Evolutionary conservation across 2,797 vertebrate species (phyloP).

Genomic region (Telmatherina bonti): DNA sequence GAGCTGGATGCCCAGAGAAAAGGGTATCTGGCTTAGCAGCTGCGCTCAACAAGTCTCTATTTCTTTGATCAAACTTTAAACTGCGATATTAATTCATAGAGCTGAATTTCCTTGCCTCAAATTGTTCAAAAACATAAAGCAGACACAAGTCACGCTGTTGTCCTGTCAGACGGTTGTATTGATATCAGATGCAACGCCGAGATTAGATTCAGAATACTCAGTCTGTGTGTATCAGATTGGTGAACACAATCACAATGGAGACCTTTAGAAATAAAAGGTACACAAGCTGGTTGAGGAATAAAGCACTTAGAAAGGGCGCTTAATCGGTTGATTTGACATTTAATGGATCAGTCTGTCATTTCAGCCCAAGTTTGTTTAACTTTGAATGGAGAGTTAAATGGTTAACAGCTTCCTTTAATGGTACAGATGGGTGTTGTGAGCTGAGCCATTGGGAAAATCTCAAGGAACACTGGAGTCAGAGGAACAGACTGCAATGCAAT

Average conservation of each 20-base stretch:
- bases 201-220: constrained; percentile 40
- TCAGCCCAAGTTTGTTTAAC: constrained; percentile 66
- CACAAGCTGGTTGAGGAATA: constrained; percentile 42
- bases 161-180: constrained; percentile 37
- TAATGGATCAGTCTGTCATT: constrained; percentile 59
- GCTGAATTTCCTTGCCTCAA: constrained; percentile 37
- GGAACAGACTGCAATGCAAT: constrained; percentile 66
- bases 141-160: constrained; percentile 23
- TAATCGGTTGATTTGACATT: constrained; percentile 71
- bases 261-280: constrained; percentile 50
- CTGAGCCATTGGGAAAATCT: constrained; percentile 56
- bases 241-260: constrained; percentile 35
- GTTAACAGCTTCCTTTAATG: constrained; percentile 66
- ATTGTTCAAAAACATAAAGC: constrained; percentile 32
- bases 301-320: constrained; percentile 47
- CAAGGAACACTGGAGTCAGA: constrained; percentile 64
- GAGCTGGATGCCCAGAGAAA: constrained; percentile 26
- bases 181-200: constrained; percentile 51
- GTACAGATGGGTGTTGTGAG: constrained; percentile 59
- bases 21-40: constrained; percentile 33
- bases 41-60: constrained; percentile 39
- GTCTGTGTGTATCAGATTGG: constrained; percentile 40
- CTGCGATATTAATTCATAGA: constrained; percentile 36
- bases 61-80: constrained; percentile 53
- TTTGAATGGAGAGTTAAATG: constrained; percentile 63